Base-by-base conservation (phyloP, 2,888 invertebrate genomes). In the Campopleginae sp. region DNA sequence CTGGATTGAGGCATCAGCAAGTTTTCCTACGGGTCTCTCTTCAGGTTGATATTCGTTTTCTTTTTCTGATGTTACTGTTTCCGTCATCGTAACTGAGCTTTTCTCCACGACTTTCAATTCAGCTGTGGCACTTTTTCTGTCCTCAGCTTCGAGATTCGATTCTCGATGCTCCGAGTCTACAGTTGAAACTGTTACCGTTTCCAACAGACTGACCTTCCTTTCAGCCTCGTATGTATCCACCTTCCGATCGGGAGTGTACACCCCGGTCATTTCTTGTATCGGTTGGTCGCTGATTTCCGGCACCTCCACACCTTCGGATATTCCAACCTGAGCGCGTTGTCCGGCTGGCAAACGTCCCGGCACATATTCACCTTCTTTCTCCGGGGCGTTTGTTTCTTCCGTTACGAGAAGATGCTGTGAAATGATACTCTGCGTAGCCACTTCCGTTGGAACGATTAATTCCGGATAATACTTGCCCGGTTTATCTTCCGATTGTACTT, bases 401-500 rank as follows among this genome's bases (percentile, higher is more conserved):
- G 96, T 96, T 5, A 95, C 93, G 65, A 96, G 92, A 92, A 96
- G 96, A 91, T 95, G 96, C 87, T 96, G 96, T 14, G 96, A 94
- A 44, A 96, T 94, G 0, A 97, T 93, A 81, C 95, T 95, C 92
- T 95, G 94, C 33, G 95, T 95, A 4, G 97, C 97, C 12, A 95
- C 95, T 95, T 97, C 97, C 2, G 97, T 97, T 0, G 97, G 96
- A 1, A 97, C 97, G 90, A 97, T 96, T 72, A 96, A 93, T 93
- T 97, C 97, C 3, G 97, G 97, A 91, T 97, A 96, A 91, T 97
- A 97, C 94, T 97, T 97, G 17, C 96, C 96, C 10, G 97, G 96
- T 91, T 96, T 96, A 82, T 96, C 96, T 94, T 96, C 96, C 2
- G 96, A 94, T 88, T 96, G 94, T 38, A 96, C 95, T 94, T 97